Evolutionary conservation across 2,113 vertebrate species (phyloP), one percentile per base, ranked within the genome.

Genomic region (Prunella himalayana): DNA sequence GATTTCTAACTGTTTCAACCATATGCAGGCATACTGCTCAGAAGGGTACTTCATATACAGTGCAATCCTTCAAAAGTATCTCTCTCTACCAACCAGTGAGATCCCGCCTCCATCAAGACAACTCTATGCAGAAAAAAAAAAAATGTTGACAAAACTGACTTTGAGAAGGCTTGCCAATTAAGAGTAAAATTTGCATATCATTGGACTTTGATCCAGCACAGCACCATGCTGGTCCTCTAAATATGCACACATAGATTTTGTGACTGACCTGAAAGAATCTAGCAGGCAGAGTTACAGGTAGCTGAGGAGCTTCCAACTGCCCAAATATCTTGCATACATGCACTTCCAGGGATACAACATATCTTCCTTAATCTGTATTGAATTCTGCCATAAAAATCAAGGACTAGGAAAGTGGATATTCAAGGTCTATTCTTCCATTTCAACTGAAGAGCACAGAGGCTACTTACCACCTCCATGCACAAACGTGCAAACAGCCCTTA

Each of bases 111-210:
- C n/a, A 53, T 10, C 42, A 71, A 59, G 11, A 82, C 47, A 33
- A 86, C 5, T 7, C 24, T 27, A 37, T 1, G 2, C 1, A 7
- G 7, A 1, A 9, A 41, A 33, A 28, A 8, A 10, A 44, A 44
- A 63, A 50, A 25, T 1, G 6, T 12, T 47, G 37, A 33, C 44
- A 69, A 82, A 78, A 49, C 17, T 31, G 27, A 56, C 69, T 80
- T 65, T 71, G 35, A 80, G 37, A 35, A 76, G 17, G 15, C 17
- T 84, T 75, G 54, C 19, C 69, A 72, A 19, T 39, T 44, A 64
- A 71, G 21, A 72, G 24, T 30, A 88, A 77, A 47, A 83, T 16
- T 41, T 51, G 45, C 19, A 70, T 19, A 22, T 25, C 22, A 50
- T 0, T 33, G 25, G 10, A 30, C 35, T 86, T 50, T 7, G 18